These are phyloP conservation scores for Eidolon dupreanum DNA, from an alignment of 2,797 vertebrate species.

Conservation along the genomic window DNA sequence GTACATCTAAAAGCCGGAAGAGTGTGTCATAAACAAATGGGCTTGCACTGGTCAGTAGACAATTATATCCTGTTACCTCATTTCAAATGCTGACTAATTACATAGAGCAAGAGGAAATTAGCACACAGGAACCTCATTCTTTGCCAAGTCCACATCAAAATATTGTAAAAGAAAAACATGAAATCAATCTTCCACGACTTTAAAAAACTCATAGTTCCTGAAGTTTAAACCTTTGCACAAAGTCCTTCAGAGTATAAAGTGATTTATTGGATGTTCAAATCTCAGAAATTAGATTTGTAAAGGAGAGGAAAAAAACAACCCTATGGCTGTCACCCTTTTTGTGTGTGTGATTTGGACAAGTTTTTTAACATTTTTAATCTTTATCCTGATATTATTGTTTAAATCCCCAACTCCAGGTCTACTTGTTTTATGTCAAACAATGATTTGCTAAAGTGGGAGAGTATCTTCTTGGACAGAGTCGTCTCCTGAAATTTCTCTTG, in stretches of 20 bases:
- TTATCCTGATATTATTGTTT: not conserved
- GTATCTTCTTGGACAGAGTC: not conserved
- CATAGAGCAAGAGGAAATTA: constrained; percentile 73
- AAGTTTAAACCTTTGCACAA: constrained; percentile 60
- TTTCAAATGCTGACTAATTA: constrained; percentile 74
- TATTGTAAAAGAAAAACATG: constrained; percentile 60
- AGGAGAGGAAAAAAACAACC: not conserved
- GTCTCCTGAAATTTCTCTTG: constrained; percentile 28
- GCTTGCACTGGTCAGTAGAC: constrained; percentile 72
- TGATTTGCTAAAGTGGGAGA: constrained; percentile 31
- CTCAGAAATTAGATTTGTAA: constrained; percentile 36
- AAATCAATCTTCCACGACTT: constrained; percentile 53
- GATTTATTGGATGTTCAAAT: not conserved
- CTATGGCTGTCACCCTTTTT: not conserved
- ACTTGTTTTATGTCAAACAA: constrained; percentile 37
- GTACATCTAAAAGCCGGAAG: constrained; percentile 53
- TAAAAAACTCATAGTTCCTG: constrained; percentile 58
- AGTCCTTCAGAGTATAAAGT: constrained; percentile 2
- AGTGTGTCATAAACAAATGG: constrained; percentile 73
- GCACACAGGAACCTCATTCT: constrained; percentile 57
- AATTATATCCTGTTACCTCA: constrained; percentile 79
- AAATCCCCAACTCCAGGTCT: not conserved
- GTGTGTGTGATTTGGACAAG: not conserved
- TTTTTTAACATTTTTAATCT: not conserved
- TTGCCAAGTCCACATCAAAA: constrained; percentile 74